Conservation (phyloP, 2,888 invertebrate genomes). For the Agrilus cyanescens region DNA sequence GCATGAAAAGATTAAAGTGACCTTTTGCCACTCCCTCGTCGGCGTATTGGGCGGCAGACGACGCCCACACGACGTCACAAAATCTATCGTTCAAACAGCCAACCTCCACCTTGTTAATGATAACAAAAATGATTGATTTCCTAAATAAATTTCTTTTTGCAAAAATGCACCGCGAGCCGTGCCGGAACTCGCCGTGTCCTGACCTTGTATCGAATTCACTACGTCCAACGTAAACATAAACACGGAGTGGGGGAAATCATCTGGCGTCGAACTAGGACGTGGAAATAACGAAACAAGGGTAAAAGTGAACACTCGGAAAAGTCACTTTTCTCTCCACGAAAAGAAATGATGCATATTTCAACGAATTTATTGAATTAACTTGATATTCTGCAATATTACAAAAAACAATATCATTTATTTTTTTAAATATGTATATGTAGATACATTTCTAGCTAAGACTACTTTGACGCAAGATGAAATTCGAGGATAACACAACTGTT, state of each 20-base stretch:
- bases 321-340: too few species aligned
- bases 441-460: too few species aligned
- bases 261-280: not conserved
- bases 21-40: conserved; percentile 36
- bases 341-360: too few species aligned
- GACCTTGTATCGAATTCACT: conserved; percentile 25
- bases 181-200: not conserved
- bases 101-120: conserved; percentile 28
- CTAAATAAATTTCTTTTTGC: conserved; percentile 7
- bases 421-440: too few species aligned
- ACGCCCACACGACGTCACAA: conserved; percentile 36
- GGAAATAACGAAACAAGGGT: too few species aligned
- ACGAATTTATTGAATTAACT: too few species aligned
- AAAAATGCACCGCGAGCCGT: not conserved
- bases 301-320: too few species aligned
- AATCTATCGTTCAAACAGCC: conserved; percentile 31
- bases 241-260: conserved; percentile 27
- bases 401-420: too few species aligned
- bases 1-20: conserved; percentile 39
- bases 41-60: conserved; percentile 33
- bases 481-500: too few species aligned
- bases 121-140: conserved; percentile 22
- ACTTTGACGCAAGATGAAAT: too few species aligned
- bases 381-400: too few species aligned
- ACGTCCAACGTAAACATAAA: conserved; percentile 32